Evolutionary conservation across 1,140 invertebrate genomes (phyloP).

Genomic region (Drosophila busckii): DNA sequence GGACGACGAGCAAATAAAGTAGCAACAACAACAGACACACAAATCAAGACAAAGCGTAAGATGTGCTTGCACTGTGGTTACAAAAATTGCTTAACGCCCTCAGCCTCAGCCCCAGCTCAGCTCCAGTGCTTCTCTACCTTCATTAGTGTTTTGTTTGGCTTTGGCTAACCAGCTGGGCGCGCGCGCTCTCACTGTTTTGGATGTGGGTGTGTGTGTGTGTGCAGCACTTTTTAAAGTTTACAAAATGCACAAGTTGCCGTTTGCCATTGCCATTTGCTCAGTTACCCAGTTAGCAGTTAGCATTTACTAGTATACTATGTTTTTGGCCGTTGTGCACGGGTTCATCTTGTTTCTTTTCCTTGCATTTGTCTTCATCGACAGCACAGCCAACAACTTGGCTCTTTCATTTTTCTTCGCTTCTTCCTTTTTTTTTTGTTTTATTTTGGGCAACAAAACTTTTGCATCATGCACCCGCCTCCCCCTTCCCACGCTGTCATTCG

Average conservation of each 20-base stretch:
- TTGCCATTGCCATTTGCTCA: constrained; percentile 15
- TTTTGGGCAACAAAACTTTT: constrained; percentile 50
- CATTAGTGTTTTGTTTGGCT: constrained; percentile 76
- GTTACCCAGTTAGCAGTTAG: constrained; percentile 37
- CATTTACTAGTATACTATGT: constrained; percentile 6
- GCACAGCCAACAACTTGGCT: constrained; percentile 72
- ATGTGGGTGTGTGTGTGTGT: constrained; percentile 39
- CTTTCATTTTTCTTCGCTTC: constrained; percentile 74
- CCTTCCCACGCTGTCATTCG: neutral
- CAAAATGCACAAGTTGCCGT: constrained; percentile 35
- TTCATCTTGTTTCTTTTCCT: constrained; percentile 27
- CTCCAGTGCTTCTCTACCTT: no score
- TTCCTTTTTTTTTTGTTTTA: no score
- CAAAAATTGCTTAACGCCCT: no score
- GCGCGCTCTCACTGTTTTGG: constrained; percentile 24
- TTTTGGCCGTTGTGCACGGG: constrained; percentile 15
- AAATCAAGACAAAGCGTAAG: constrained; percentile 42
- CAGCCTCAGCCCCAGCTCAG: no score
- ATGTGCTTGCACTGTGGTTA: constrained; percentile 24
- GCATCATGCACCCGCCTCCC: constrained; percentile 20
- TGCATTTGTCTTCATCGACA: constrained; percentile 77
- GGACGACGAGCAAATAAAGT: constrained; percentile 10
- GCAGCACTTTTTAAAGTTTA: constrained; percentile 52
- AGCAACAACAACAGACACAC: constrained; percentile 17
- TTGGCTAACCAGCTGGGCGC: constrained; percentile 60